phyloP scores from a whole-genome alignment of 2,113 vertebrate genomes.

The Carassius carassius region DNA sequence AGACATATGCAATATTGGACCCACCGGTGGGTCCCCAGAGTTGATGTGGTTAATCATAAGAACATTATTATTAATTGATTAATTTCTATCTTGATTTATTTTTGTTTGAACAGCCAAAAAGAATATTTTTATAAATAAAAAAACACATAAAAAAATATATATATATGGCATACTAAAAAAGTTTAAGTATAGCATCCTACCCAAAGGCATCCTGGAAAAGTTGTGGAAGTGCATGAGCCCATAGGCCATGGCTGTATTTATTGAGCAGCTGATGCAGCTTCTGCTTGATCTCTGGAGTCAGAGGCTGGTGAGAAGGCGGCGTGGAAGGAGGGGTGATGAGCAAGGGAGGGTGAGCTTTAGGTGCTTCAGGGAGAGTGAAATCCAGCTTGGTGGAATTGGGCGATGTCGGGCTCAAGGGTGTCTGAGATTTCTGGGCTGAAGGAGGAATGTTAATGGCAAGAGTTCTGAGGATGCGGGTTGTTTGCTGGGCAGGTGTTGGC shows the following conservation, averaged over 20 bases:
- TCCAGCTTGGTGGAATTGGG: not conserved
- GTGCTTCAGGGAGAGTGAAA: not conserved
- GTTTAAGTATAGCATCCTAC: conserved; percentile 9
- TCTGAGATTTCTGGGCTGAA: not conserved
- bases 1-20: too few relatives aligned
- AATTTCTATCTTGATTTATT: too few relatives aligned
- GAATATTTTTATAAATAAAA: too few relatives aligned
- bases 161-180: too few relatives aligned
- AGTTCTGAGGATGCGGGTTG: not conserved
- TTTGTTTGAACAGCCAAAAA: too few relatives aligned
- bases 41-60: too few relatives aligned
- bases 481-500: not conserved
- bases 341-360: conserved; percentile 23
- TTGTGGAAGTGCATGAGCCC: conserved; percentile 87
- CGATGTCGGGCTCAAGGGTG: not conserved
- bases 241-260: conserved; percentile 85
- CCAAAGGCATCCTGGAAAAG: conserved; percentile 85
- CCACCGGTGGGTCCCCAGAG: too few relatives aligned
- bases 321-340: not conserved
- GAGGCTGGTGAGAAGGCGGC: conserved; percentile 14
- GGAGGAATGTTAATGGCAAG: not conserved
- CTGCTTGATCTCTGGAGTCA: conserved; percentile 72
- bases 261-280: conserved; percentile 81
- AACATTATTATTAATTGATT: too few relatives aligned
- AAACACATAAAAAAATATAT: too few relatives aligned